Evolutionary conservation across 2,797 vertebrate species (phyloP), one percentile per base, ranked within the genome.

Genomic region (Crossoptilon crossoptilon): DNA sequence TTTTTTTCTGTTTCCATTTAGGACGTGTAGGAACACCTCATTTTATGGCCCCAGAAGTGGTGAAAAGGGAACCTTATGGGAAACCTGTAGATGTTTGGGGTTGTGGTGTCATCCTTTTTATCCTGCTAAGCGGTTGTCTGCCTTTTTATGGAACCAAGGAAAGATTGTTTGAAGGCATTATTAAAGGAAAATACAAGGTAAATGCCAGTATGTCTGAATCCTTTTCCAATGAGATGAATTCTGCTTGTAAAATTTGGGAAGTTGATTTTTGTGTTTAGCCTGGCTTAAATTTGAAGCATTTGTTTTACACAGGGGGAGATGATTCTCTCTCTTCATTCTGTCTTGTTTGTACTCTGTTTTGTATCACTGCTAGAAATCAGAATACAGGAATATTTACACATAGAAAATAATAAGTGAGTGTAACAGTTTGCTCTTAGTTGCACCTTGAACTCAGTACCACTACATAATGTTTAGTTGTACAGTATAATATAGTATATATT

Each of bases 71-170:
- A 94, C 99, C 99, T 6, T 99, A 99, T 13, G 99, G 99, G 79
- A 99, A 99, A 93, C 99, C 99, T 8, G 99, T 99, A 95, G 99
- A 99, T 60, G 99, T 99, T 87, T 99, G 99, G 99, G 99, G 99
- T 72, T 99, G 99, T 39, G 99, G 99, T 4, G 99, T 99, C 93
- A 99, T 99, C 96, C 99, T 99, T 95, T 99, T 99, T 97, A 99
- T 99, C 97, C 98, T 99, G 83, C 98, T 99, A 55, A 99, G 99
- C 0, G 99, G 99, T 96, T 99, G 99, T 97, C 98, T 99, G 94
- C 99, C 99, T 92, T 99, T 99, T 97, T 99, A 99, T 26, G 99
- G 99, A 98, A 99, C 99, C 90, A 99, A 99, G 98, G 99, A 99
- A 97, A 98, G 99, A 91, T 97, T 99, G 96, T 99, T 99, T 96